These are phyloP conservation scores for Beroe forskalii DNA, from an alignment of 37 sponge, comb jelly and placozoan genomes.

Conservation along the genomic window DNA sequence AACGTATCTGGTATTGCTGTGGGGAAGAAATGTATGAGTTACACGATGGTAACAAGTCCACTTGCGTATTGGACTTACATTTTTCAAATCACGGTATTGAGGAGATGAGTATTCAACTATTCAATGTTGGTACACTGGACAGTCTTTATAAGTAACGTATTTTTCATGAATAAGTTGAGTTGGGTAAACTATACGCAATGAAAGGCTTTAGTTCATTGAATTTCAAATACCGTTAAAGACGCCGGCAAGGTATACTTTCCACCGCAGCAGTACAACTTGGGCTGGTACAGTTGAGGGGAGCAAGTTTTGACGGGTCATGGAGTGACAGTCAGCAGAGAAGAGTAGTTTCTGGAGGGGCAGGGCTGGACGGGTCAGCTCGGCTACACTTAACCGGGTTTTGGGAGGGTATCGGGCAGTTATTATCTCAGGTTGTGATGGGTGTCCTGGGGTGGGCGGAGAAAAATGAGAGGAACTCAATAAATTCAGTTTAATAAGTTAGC, in stretches of 20 bases:
- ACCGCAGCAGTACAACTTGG: conserved; percentile 72
- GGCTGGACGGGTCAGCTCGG: background rate
- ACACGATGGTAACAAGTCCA: too few relatives aligned
- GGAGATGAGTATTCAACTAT: too few relatives aligned
- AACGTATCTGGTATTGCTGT: conserved; percentile 55
- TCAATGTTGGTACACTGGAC: too few relatives aligned
- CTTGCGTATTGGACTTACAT: too few relatives aligned
- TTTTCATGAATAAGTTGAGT: too few relatives aligned
- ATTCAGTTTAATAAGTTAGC: too few relatives aligned
- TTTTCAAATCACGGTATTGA: too few relatives aligned
- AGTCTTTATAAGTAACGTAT: too few relatives aligned
- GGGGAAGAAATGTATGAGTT: background rate
- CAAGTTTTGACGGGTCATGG: conserved; percentile 84
- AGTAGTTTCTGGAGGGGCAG: conserved; percentile 82
- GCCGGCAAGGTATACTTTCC: conserved; percentile 64
- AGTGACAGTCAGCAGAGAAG: conserved; percentile 97
- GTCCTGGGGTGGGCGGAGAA: conserved; percentile 11
- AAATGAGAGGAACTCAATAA: too few relatives aligned
- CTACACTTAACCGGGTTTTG: background rate
- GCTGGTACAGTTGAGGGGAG: conserved; percentile 75
- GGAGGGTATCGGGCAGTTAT: background rate
- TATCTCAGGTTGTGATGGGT: background rate
- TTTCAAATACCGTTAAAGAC: too few relatives aligned
- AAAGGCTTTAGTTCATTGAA: too few relatives aligned
- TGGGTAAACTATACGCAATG: too few relatives aligned